Conservation (phyloP, 2,797 vertebrate genomes). For the Lates japonicus region DNA sequence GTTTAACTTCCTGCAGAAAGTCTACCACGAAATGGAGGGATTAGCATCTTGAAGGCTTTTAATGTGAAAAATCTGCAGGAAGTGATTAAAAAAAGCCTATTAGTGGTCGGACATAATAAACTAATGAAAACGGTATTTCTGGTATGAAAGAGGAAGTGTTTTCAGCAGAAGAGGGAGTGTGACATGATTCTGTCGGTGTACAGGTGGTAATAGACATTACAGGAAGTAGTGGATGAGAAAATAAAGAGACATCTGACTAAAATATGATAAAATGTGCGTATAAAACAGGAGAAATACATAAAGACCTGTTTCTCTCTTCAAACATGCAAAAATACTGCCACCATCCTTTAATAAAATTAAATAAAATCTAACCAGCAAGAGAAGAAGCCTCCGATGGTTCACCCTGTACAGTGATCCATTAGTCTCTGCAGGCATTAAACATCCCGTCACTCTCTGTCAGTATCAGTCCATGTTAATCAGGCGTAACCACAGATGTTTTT, state of each 20-base stretch:
- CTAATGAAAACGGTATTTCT: no score
- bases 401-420: not conserved
- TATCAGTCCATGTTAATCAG: constrained; percentile 12
- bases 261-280: not conserved
- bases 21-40: not conserved
- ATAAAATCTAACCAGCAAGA: not conserved
- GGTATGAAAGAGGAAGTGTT: no score
- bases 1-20: not conserved
- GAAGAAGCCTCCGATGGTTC: not conserved
- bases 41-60: not conserved
- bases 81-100: not conserved
- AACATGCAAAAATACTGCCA: no score
- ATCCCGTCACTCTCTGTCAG: not conserved
- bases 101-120: not conserved
- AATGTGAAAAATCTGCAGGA: not conserved
- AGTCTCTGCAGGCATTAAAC: constrained; percentile 13
- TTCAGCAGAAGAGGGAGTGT: no score
- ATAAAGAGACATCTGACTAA: no score
- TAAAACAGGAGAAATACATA: not conserved
- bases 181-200: no score
- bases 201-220: no score
- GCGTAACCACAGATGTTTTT: constrained; percentile 31
- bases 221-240: no score
- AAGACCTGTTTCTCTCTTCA: not conserved
- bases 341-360: no score